A percentile compares a stretch with the other conserved stretches of the same genome.
Evolutionary conservation across 2,888 invertebrate genomes (phyloP).

Genomic region (Nebria salina): DNA sequence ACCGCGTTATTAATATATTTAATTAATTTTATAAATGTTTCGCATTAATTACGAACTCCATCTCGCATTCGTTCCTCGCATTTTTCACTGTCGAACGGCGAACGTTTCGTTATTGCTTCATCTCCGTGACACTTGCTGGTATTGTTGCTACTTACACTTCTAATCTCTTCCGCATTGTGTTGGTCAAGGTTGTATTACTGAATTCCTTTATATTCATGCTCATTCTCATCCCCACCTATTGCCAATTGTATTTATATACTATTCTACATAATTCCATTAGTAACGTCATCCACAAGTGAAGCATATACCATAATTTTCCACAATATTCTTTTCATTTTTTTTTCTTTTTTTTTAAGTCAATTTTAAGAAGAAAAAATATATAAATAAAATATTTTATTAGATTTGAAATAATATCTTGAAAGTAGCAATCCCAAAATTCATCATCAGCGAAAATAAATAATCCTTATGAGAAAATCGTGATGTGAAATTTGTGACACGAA

Average conservation of each 20-base stretch:
- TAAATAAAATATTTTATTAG: neutral
- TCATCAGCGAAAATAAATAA: neutral
- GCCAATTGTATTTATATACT: neutral
- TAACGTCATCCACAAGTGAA: too few species aligned
- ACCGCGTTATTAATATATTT: slow-evolving; percentile 40
- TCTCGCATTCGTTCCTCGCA: slow-evolving; percentile 26
- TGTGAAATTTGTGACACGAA: neutral
- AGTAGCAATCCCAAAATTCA: neutral
- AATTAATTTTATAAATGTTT: slow-evolving; percentile 41
- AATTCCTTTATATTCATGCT: neutral
- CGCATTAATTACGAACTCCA: slow-evolving; percentile 30
- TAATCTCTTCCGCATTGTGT: neutral
- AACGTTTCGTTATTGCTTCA: slow-evolving; percentile 15
- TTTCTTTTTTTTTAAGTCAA: too few species aligned
- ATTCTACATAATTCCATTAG: neutral
- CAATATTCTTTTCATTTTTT: too few species aligned
- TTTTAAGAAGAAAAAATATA: too few species aligned
- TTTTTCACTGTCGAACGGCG: slow-evolving; percentile 32
- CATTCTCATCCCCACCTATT: neutral
- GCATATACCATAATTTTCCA: too few species aligned
- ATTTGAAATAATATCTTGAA: neutral
- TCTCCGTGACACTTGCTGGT: slow-evolving; percentile 1
- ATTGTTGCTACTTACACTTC: neutral
- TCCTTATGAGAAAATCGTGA: neutral
- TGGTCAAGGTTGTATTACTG: neutral